Evolutionary conservation across 2,888 invertebrate species (phyloP), one percentile per base, ranked within the genome.

Genomic region (Ariolimax columbianus): DNA sequence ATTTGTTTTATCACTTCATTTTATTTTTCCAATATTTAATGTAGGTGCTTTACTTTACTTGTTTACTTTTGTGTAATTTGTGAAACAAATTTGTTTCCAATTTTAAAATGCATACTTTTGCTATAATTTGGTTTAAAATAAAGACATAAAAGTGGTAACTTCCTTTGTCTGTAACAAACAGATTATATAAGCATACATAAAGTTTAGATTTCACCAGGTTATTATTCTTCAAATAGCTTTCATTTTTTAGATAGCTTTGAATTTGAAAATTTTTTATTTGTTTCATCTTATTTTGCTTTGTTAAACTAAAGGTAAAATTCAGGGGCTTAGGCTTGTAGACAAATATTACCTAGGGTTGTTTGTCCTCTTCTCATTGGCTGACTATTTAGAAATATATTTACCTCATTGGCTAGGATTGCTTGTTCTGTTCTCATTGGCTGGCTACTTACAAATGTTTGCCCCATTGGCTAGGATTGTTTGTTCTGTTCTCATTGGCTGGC

Each of bases 1-100:
- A n/a, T 43, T 59, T 63, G n/a, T 77, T 78, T 3, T n/a, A 0
- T 77, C 33, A 33, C 36, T 51, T 78, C 63, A 3, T 78, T 33
- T 59, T 77, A 3, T 59, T 77, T 78, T 63, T 40, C 33, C 36
- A 40, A 40, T 40, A 11, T 47, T 75, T 72, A 26, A n/a, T 40
- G 38, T 72, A 72, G 77, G 30, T 63, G 78, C 40, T 78, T 78
- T 51, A 59, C 43, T 63, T 80, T 30, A 43, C n/a, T 30, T 47
- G 14, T 30, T 1, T 68, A 66, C 30, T 4, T 66, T 70, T 70
- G 68, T n/a, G 30, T 55, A n/a, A n/a, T n/a, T n/a, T n/a, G n/a
- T n/a, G n/a, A n/a, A n/a, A n/a, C n/a, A n/a, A n/a, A n/a, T n/a
- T n/a, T n/a, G n/a, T n/a, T n/a, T n/a, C n/a, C n/a, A n/a, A n/a